Evolutionary conservation across 2,113 vertebrate species (phyloP), one percentile per base, ranked within the genome.

Genomic region (Tylochromis polylepis): DNA sequence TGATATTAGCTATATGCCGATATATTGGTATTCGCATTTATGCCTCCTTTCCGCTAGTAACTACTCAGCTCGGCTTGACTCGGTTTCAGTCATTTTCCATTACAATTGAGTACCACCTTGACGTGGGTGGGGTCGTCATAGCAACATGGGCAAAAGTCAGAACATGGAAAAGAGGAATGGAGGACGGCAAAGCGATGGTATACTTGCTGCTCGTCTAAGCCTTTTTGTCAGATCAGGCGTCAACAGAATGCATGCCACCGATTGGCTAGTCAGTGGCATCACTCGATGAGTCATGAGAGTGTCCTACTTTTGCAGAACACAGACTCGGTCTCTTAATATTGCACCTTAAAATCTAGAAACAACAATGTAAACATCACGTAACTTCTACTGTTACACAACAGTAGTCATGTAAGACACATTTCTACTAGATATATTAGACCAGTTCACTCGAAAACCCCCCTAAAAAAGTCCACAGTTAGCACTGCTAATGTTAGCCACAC

Each of bases 201-300:
- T 65, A 38, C 7, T 65, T n/a, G 31, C 60, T 65, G 60, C 60
- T 38, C 0, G 11, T 65, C 34, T 14, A 65, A 38, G 60, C 60
- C 60, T 38, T 65, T 65, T 65, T 65, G 18, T 11, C 4, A 65
- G 20, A 22, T 38, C 20, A 0, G 60, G 1, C 11, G 0, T 0
- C 34, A 65, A 65, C 11, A n/a, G 34, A 65, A 22, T 0, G 6
- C 11, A 65, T 65, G 34, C 11, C 34, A 65, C 60, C 11, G 1
- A 65, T 8, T 14, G 60, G 11, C 60, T 65, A 22, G 60, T 65
- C 20, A 65, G 60, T 65, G 60, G 60, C 20, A 2, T 22, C 60
- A 38, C 20, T 1, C 11, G 1, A 65, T 38, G 34, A n/a, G 4
- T 65, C 34, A 22, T 65, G 34, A 65, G 2, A 14, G 31, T 0